Evolutionary conservation across 2,888 invertebrate species (phyloP).

Genomic region (Hylaea fasciaria): DNA sequence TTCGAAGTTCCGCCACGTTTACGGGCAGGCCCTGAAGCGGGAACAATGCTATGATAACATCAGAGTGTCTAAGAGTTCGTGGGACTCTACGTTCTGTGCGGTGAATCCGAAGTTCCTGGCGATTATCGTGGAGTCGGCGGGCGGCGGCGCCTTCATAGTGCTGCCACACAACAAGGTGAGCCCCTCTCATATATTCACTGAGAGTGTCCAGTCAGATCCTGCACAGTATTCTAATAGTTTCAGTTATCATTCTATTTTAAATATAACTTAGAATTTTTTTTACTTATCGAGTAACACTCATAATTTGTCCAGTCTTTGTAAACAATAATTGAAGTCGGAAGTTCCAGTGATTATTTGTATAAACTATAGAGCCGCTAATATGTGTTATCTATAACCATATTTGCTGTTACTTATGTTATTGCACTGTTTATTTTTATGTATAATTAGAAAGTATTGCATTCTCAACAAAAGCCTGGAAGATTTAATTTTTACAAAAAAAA

Average conservation of each 20-base stretch:
- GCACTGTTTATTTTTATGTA: background rate
- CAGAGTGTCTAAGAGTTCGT: constrained; percentile 98
- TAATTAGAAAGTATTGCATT: too few species aligned
- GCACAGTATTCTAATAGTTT: background rate
- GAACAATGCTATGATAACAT: constrained; percentile 99
- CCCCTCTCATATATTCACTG: constrained; percentile 42
- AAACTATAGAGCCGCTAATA: background rate
- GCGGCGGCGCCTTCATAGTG: constrained; percentile 98
- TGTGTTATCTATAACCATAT: constrained; percentile 1
- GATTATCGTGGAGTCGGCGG: constrained; percentile 98
- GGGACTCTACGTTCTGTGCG: constrained; percentile 99
- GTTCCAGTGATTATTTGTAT: background rate
- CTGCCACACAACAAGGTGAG: constrained; percentile 96
- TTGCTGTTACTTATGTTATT: constrained; percentile 10
- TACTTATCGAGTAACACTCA: too few species aligned
- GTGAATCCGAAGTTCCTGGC: constrained; percentile 99
- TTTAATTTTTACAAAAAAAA: too few species aligned
- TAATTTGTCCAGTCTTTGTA: background rate
- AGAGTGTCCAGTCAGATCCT: constrained; percentile 25
- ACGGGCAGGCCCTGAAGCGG: constrained; percentile 94
- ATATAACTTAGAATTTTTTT: background rate
- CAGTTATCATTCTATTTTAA: background rate
- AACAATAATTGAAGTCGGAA: background rate
- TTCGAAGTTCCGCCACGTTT: constrained; percentile 99
- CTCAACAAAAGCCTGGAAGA: too few species aligned